Conservation (phyloP, 2,113 vertebrate species). For the Lepus americanus region DNA sequence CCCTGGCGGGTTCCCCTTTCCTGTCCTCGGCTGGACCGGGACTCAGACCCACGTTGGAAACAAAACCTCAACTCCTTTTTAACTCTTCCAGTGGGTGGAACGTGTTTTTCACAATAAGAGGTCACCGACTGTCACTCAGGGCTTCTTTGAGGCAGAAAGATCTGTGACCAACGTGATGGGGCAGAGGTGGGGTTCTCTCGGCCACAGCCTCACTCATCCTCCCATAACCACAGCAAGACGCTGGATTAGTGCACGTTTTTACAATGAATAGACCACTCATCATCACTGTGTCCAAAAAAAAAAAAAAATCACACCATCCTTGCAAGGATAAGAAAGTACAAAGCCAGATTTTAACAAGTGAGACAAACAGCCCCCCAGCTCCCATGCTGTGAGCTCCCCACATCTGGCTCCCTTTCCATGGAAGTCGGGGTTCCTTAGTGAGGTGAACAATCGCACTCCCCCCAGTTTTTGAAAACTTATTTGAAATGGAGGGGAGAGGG, state of each 20-base stretch:
- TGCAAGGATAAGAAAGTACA: not conserved
- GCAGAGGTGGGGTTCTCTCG: not conserved
- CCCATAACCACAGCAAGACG: not conserved
- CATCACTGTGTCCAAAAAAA: not conserved
- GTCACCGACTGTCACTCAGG: not conserved
- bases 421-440: not conserved
- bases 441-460: not conserved
- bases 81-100: not conserved
- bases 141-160: not conserved
- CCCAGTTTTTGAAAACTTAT: not conserved
- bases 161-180: not conserved
- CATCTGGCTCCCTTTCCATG: not conserved
- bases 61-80: not conserved
- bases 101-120: slow-evolving; percentile 11
- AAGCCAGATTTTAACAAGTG: not conserved
- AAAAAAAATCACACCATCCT: not conserved
- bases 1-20: not conserved
- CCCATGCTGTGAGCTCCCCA: not conserved
- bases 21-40: not conserved
- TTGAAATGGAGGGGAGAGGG: no score
- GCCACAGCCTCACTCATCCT: not conserved
- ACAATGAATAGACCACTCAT: slow-evolving; percentile 1
- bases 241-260: not conserved
- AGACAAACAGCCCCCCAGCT: slow-evolving; percentile 1
- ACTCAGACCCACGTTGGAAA: not conserved